Base-by-base conservation (phyloP, 2,113 vertebrate genomes). In the Baryphthengus martii region DNA sequence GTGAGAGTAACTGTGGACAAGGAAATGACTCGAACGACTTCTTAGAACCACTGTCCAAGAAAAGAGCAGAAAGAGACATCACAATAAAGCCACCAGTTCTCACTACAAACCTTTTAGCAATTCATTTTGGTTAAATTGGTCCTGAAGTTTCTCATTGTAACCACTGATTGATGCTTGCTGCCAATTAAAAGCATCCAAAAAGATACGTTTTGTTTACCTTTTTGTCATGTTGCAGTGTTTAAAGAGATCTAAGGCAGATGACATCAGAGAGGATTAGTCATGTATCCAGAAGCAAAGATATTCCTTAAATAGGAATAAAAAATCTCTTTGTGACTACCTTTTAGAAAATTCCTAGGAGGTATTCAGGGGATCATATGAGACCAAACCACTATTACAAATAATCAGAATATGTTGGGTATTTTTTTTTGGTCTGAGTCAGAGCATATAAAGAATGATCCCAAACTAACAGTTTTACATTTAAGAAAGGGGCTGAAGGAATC, bases 221-320 rank as follows among this genome's bases (percentile, higher is more conserved):
- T 88, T 74, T 85, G 79, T 74, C 55, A 10, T 39, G 52, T 58
- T 49, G 50, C 65, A 65, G 28, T 33, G 40, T 68, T 72, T 17
- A 37, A 70, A 47, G 63, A 88, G 39, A 74, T 92, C 85, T 94
- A 50, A 96, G 72, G 53, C 75, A 91, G 67, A 83, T 44, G 81
- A 15, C 93, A 83, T 95, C 79, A 90, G 73, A 89, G 91, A 72
- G 75, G 61, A 81, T 93, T 93, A 90, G 47, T 96, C 92, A 89
- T 65, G 73, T 75, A 55, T 78, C 90, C 74, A 1, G 21, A 92
- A 97, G 86, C 65, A 94, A 88, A 89, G 25, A 25, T 12, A 17
- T 31, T 29, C 50, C 63, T 93, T 85, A 47, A 94, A 91, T 74
- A 67, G 63, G 52, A 93, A 80, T 85, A 53, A 74, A 91, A 70